Evolutionary conservation across 2,113 vertebrate species (phyloP), one percentile per base, ranked within the genome.

Genomic region (Tragelaphus imberbis): DNA sequence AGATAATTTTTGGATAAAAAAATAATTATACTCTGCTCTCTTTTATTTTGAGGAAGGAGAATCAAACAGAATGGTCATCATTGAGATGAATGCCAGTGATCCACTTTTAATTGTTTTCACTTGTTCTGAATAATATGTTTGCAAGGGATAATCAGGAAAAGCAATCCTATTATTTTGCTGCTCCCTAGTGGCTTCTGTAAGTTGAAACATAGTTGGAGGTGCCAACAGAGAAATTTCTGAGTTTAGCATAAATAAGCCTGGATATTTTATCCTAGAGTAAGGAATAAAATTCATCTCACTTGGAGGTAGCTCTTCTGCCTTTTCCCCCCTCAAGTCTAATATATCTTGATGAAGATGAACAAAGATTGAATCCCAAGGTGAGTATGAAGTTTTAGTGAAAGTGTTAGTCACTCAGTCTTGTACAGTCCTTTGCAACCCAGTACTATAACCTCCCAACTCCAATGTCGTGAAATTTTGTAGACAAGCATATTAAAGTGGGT

Each of bases 21-120:
- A 55, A 21, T 3, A 8, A 89, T 82, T 81, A 23, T 53, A 47
- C 27, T 86, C 6, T 36, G 3, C 63, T 88, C 84, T 85, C 11
- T 58, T 81, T 86, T 79, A 51, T 71, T 91, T 97, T 85, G 47
- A n/a, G 25, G 23, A 77, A 51, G 28, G 11, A 92, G 23, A 36
- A 19, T 77, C 14, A 95, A 93, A 92, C 88, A 81, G 13, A 7
- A 2, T 89, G 30, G 49, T 49, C 40, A 51, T 80, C 59, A 65
- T 2, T 40, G 49, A 88, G 61, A 91, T 84, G 59, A 19, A 71
- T 84, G 17, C 6, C 40, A 82, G 10, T 40, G 19, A 59, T 77
- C 33, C 6, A 58, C n/a, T 65, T 97, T 92, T 44, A 36, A 33
- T 30, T 68, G 51, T 49, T 95, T 86, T 93, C 28, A 51, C n/a